phyloP scores from a whole-genome alignment of 2,888 invertebrate species.

The Cheilosia variabilis region DNA sequence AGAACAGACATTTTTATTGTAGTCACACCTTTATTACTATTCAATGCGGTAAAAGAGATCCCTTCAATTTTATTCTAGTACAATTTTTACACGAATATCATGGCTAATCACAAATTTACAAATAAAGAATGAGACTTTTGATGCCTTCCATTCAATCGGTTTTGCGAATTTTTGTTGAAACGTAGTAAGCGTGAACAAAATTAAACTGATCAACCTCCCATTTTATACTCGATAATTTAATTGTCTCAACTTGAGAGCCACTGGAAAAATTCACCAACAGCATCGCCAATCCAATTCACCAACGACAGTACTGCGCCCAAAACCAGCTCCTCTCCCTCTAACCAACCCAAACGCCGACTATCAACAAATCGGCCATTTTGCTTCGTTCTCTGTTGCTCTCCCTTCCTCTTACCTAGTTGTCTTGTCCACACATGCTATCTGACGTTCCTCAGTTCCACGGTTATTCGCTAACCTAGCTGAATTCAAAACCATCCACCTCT shows the following conservation, averaged over 20 bases:
- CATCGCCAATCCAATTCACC: neutral
- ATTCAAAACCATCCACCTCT: constrained; percentile 11
- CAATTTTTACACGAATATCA: no score
- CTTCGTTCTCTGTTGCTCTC: constrained; percentile 43
- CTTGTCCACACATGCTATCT: constrained; percentile 70
- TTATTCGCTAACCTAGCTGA: constrained; percentile 35
- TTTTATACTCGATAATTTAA: no score
- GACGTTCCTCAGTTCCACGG: constrained; percentile 60
- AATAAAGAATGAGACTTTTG: neutral
- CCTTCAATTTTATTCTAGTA: no score
- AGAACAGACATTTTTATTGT: no score
- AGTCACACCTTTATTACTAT: no score
- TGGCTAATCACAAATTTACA: no score
- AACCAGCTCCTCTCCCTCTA: constrained; percentile 20
- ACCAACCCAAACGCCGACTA: neutral
- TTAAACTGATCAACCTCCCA: no score
- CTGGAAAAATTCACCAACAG: constrained; percentile 23
- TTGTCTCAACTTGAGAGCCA: constrained; percentile 29
- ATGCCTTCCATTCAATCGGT: neutral
- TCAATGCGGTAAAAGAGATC: no score
- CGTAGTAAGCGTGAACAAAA: no score
- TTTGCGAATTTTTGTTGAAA: no score
- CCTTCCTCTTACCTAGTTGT: constrained; percentile 20
- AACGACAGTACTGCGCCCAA: neutral
- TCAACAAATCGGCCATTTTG: constrained; percentile 63